A percentile compares a stretch with the other conserved stretches of the same genome.
Conservation (phyloP, 2,888 invertebrate genomes). For the Dynastes hyllus region DNA sequence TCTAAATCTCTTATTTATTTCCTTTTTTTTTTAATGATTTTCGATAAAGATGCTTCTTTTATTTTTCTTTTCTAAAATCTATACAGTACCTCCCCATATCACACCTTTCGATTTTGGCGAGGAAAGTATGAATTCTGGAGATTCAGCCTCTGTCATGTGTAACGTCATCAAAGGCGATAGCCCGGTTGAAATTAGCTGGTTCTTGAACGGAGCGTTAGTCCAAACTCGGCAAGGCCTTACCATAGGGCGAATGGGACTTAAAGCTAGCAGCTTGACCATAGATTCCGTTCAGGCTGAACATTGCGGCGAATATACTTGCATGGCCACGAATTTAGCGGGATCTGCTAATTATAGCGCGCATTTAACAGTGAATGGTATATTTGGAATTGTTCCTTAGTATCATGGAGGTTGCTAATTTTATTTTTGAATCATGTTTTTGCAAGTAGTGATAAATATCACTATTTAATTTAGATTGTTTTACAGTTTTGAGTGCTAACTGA, state of each 20-base stretch:
- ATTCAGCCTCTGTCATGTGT: constrained; percentile 82
- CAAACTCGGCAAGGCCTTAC: constrained; percentile 71
- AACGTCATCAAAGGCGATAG: constrained; percentile 85
- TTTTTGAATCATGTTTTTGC: background rate
- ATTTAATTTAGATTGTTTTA: too few species aligned
- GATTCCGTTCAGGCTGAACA: constrained; percentile 82
- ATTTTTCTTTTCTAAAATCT: background rate
- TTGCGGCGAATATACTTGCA: constrained; percentile 83
- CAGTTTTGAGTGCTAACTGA: too few species aligned
- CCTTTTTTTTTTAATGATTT: constrained; percentile 70
- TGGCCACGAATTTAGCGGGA: constrained; percentile 80
- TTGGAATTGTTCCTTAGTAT: background rate
- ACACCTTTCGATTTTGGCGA: constrained; percentile 80
- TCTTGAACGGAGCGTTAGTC: constrained; percentile 73
- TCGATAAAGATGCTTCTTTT: background rate
- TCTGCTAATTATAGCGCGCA: constrained; percentile 70
- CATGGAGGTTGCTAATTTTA: background rate
- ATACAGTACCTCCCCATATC: constrained; percentile 79
- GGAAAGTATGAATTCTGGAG: constrained; percentile 82
- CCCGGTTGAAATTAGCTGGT: constrained; percentile 82
- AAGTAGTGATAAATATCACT: too few species aligned
- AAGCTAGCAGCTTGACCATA: constrained; percentile 80
- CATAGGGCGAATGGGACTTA: constrained; percentile 77
- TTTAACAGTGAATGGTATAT: constrained; percentile 59
- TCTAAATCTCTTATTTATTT: constrained; percentile 57